Base-by-base conservation (phyloP, 2,888 invertebrate species). In the Ptychoptera contaminata region DNA sequence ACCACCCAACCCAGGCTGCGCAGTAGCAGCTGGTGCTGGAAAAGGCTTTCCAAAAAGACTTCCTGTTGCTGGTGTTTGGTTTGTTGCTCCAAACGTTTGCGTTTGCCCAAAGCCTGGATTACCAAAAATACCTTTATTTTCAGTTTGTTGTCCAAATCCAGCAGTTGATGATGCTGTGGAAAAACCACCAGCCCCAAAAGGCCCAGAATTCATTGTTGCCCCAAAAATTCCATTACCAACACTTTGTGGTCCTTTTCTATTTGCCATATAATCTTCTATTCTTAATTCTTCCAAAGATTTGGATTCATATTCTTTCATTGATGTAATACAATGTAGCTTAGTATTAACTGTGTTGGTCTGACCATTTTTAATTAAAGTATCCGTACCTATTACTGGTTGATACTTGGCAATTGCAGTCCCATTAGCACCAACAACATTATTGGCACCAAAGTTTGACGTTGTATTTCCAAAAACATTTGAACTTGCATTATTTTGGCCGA, bases 221-320 rank as follows among this genome's bases (percentile, higher is more conserved):
- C 74, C 73, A 54, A 77, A 77, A 39, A 77, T 59, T 2, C 61
- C 59, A 0, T 58, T 50, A 1, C 66, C 58, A 16, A 56, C 49
- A 30, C 67, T 61, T 52, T 70, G 70, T 14, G 67, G 71, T 35
- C 92, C 91, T 67, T 96, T 96, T 3, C 94, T 71, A 43, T 88
- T 88, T 0, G 86, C 86, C 16, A 75, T 65, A 62, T 98, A 98
- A 66, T 98, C 97, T 58, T 97, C 97, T 45, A 83, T 68, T 9
- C 97, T 76, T 5, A 98, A 67, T 62, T 98, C 98, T 66, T 98
- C 98, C 16, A 97, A 65, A 0, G 91, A 91, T 63, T 97, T 98
- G 41, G 62, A 66, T 58, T 97, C 96, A 60, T 97, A 99, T 60
- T 97, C 94, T 69, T 94, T 93, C 98, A 98, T 98, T 47, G 91